phyloP scores from a whole-genome alignment of 1,140 invertebrate species.

The Drosophila nasuta region DNA sequence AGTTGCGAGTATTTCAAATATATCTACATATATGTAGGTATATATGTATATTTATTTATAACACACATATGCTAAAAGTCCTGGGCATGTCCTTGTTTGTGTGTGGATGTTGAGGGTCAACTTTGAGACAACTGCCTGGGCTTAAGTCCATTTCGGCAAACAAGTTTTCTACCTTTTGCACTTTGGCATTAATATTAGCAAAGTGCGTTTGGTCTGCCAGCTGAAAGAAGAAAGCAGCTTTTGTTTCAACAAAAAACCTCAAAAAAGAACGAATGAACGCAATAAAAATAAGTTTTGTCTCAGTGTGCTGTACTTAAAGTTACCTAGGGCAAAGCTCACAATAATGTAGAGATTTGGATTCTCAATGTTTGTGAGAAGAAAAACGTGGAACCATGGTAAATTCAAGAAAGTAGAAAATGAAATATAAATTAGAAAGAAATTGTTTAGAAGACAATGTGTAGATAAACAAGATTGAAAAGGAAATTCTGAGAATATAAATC shows the following conservation, averaged over 20 bases:
- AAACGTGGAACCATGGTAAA: not conserved
- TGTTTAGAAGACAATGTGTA: not conserved
- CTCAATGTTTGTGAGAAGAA: not conserved
- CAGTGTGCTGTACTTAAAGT: not conserved
- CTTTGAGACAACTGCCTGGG: constrained; percentile 46
- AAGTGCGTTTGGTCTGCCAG: constrained; percentile 41
- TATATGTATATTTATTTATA: constrained; percentile 31
- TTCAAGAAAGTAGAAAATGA: not conserved
- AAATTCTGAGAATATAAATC: too few relatives aligned
- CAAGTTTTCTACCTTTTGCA: constrained; percentile 54
- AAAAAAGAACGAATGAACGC: not conserved
- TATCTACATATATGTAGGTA: not conserved
- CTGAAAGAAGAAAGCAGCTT: constrained; percentile 47
- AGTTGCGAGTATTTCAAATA: constrained; percentile 58
- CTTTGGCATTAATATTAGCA: constrained; percentile 52
- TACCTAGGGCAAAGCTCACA: not conserved
- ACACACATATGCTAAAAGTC: constrained; percentile 7
- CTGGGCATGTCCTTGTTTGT: not conserved
- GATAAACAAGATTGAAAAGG: too few relatives aligned
- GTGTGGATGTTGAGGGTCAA: constrained; percentile 23
- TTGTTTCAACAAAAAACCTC: constrained; percentile 40
- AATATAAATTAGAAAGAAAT: not conserved
- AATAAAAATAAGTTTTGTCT: constrained; percentile 6
- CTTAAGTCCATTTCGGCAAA: constrained; percentile 47
- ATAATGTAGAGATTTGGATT: not conserved